Evolutionary conservation across 2,888 invertebrate species (phyloP), one percentile per base, ranked within the genome.

Genomic region (Apotomis capreana): DNA sequence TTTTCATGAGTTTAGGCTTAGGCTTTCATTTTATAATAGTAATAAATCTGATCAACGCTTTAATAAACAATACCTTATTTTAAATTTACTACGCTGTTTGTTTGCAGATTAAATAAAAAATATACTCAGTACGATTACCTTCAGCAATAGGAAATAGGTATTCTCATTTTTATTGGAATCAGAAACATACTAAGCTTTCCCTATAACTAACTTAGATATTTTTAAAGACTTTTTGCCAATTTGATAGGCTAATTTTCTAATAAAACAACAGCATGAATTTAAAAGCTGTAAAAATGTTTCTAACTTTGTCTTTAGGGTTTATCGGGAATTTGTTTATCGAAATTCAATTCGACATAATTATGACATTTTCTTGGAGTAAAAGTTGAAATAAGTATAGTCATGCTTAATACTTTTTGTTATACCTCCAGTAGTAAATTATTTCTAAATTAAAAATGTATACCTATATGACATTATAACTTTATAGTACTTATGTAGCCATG

Each of bases 141-240:
- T 49, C 49, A 49, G 49, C 5, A 49, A 9, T 3, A 49, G 9
- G 5, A 49, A 10, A 10, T 9, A 49, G 8, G 8, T 8, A 49
- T 49, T 10, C 9, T 9, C 9, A 49, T 40, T 5, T 9, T 49
- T 49, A 49, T 9, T 49, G 9, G 6, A 6, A 49, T 49, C 9
- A 6, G 49, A 10, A 49, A 49, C 9, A 49, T 9, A 10, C 9
- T 9, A 49, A 49, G 49, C 6, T 49, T 49, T 49, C 2, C 8
- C 12, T 49, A 49, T 49, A 49, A 49, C 10, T 3, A 10, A 49
- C 49, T 10, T 49, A 49, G 10, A 58, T 36, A 62, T 62, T 52
- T 52, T 37, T 37, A 52, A 51, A 49, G 51, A 51, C 51, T n/a
- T 61, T 44, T 61, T 51, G 51, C 62, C 62, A 51, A 6, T 62